Evolutionary conservation across 2,113 vertebrate species (phyloP), one percentile per base, ranked within the genome.

Genomic region (Sula dactylatra): DNA sequence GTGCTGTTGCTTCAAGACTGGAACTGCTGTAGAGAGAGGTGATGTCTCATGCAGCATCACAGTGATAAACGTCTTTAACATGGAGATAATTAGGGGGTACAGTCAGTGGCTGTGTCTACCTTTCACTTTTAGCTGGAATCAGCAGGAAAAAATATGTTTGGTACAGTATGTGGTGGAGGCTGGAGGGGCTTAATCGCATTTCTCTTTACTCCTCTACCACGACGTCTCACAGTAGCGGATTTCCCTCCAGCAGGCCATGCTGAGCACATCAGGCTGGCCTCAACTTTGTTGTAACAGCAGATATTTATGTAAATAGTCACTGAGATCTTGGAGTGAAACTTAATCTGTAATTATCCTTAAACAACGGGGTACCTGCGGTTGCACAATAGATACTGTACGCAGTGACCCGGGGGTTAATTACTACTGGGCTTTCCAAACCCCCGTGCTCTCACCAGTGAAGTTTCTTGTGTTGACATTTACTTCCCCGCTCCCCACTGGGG

Each of bases 381-480:
- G 82, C 45, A 47, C 82, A 36, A 82, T 74, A 26, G 22, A 11
- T n/a, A 36, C 62, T 29, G 16, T 62, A 38, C 5, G 54, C 79
- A 95, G 47, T 44, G 25, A 79, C 88, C 76, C 22, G 13, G 76
- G 15, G 40, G 38, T 61, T 93, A 71, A 94, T 86, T 58, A 40
- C 67, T 4, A 49, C 44, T 11, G 52, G 83, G 56, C 34, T 90
- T 67, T 45, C 54, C 71, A n/a, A 32, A 13, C 77, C 56, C 70
- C 66, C 47, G 10, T 25, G 44, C 45, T 84, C 88, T 67, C 81
- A 71, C 64, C 70, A 1, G 6, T 82, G 85, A 95, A 58, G 54
- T 77, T 65, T 93, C 94, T n/a, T 9, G 61, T 47, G 29, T 91
- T 79, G 12, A 7, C 64, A 16, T 91, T 87, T 95, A 47, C 77